These are phyloP conservation scores for Cerceris ruficornis DNA, from an alignment of 2,888 invertebrate genomes.

Conservation along the genomic window DNA sequence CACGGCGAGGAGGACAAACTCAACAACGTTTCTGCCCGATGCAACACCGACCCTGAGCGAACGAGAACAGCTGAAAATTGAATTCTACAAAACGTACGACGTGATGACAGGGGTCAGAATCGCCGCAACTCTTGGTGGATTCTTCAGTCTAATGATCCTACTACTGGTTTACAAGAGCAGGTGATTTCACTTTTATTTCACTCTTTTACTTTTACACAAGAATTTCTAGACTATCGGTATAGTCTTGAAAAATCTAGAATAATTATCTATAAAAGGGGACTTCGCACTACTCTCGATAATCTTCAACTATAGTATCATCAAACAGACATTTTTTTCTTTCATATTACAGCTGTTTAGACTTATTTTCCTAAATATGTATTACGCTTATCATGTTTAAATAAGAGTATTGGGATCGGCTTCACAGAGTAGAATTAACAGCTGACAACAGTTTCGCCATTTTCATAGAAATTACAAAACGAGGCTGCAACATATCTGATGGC, in stretches of 20 bases:
- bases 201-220: neutral
- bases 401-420: too few relatives aligned
- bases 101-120: conserved; percentile 96
- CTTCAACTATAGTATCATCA: too few relatives aligned
- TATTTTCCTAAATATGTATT: too few relatives aligned
- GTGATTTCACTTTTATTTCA: conserved; percentile 52
- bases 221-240: neutral
- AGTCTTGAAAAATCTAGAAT: neutral
- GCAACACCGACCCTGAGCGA: conserved; percentile 82
- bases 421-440: too few relatives aligned
- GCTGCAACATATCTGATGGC: too few relatives aligned
- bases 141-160: conserved; percentile 95
- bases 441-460: too few relatives aligned
- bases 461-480: too few relatives aligned
- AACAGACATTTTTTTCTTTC: too few relatives aligned
- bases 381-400: too few relatives aligned
- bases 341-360: too few relatives aligned
- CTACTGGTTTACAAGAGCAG: conserved; percentile 94
- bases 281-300: too few relatives aligned
- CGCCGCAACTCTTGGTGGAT: conserved; percentile 94
- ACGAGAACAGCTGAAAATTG: conserved; percentile 88
- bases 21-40: conserved; percentile 82
- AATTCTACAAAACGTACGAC: conserved; percentile 95
- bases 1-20: conserved; percentile 83
- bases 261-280: neutral